Percentiles rank a stretch among this genome's conserved stretches.
These are phyloP conservation scores for Molanna angustata DNA, from an alignment of 2,888 invertebrate genomes.

Conservation along the genomic window DNA sequence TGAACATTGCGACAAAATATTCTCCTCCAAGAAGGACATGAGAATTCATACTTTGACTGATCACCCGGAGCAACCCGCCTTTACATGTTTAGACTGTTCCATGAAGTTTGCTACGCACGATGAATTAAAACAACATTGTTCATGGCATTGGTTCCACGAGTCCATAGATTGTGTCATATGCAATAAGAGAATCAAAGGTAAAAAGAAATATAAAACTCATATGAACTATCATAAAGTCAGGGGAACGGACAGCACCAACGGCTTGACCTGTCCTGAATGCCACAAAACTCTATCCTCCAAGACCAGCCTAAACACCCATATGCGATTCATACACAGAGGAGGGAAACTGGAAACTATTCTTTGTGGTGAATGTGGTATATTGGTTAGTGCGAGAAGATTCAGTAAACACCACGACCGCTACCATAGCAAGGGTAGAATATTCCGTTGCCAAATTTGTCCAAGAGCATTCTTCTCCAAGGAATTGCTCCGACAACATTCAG, in stretches of 20 bases:
- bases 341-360: conserved; percentile 15
- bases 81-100: conserved; percentile 15
- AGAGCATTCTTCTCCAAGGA: conserved; percentile 23
- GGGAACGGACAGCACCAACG: conserved; percentile 2
- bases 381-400: conserved; percentile 14
- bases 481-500: conserved; percentile 21
- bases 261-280: conserved; percentile 17
- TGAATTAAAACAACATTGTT: conserved; percentile 13
- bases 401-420: conserved; percentile 20
- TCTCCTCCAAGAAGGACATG: conserved; percentile 10
- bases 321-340: conserved; percentile 15
- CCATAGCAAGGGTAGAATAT: conserved; percentile 18
- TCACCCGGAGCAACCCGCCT: conserved; percentile 17
- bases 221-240: conserved; percentile 17
- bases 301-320: conserved; percentile 15
- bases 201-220: conserved; percentile 17
- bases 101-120: conserved; percentile 10
- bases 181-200: conserved; percentile 20
- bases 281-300: conserved; percentile 13
- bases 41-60: conserved; percentile 8
- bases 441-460: conserved; percentile 14
- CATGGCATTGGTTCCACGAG: conserved; percentile 23
- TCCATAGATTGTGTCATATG: conserved; percentile 16
- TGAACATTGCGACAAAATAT: conserved; percentile 12
- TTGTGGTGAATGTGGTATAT: conserved; percentile 16